Conservation (phyloP, 2,113 vertebrate species). For the Zapus hudsonius region DNA sequence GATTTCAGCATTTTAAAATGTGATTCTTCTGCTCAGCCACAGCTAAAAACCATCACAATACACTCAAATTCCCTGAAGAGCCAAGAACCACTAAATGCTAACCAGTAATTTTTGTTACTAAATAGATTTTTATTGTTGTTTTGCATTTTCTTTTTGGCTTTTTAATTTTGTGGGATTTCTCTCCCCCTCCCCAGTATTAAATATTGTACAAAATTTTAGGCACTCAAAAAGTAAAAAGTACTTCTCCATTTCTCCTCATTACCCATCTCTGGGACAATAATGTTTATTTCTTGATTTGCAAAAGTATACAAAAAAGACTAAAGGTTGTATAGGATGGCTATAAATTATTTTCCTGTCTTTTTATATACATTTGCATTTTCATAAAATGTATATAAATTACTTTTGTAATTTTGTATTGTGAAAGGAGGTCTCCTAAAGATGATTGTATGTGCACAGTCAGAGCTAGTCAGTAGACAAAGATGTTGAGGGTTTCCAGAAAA, state of each 20-base stretch:
- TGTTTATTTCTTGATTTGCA: background rate
- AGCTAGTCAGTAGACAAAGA: background rate
- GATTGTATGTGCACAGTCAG: background rate
- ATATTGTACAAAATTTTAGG: slow-evolving; percentile 41
- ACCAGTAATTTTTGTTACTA: background rate
- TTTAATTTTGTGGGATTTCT: background rate
- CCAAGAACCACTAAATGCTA: background rate
- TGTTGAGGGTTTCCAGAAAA: background rate
- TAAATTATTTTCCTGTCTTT: background rate
- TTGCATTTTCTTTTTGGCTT: background rate
- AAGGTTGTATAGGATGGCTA: background rate
- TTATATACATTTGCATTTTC: background rate
- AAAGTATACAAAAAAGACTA: background rate
- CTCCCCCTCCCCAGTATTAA: background rate
- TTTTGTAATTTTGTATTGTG: background rate
- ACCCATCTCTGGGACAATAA: background rate
- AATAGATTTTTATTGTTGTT: background rate
- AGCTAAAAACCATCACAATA: background rate
- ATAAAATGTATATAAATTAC: background rate
- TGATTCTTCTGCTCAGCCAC: background rate
- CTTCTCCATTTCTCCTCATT: background rate
- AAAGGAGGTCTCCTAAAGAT: background rate
- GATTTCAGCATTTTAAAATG: background rate
- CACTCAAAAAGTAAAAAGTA: background rate
- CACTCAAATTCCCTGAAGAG: background rate